Base-by-base conservation (phyloP, 2,113 vertebrate species). In the Burhinus bistriatus region DNA sequence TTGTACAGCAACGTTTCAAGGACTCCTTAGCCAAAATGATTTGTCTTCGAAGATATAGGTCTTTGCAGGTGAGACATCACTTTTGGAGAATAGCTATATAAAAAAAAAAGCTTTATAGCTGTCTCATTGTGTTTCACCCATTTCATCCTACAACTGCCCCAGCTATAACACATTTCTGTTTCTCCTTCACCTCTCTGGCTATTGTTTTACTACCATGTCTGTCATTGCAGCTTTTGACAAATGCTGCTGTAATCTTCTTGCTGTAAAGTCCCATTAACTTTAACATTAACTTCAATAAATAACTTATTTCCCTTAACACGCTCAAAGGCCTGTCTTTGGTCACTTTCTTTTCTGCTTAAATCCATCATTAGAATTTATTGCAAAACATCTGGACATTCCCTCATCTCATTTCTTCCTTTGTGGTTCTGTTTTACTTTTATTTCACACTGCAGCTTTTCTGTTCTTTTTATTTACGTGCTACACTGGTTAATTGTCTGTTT, bases 241-340 rank as follows among this genome's bases (percentile, higher is more conserved):
- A 83, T 65, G 82, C 51, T 93, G 54, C 44, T 76, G 66, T 61
- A 93, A 88, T 91, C 62, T 89, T 84, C 65, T 76, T 87, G 44
- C 65, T 84, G 91, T 85, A 78, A 75, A 92, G 38, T 92, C 65
- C 59, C 55, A 87, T 92, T 86, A 93, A 83, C 47, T 75, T 95
- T 80, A 88, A 82, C 61, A 91, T 64, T 78, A 73, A 71, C 54
- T 87, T 89, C 70, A 83, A 86, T 86, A 95, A 94, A 87, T 87
- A 94, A 82, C 40, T 79, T 87, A 79, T 57, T 93, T 87, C 73
- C 66, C 36, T 91, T 57, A 82, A 79, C 44, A 76, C 51, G 49
- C 36, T 85, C 49, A 40, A 84, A 93, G 36, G 40, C 44, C 8
- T 57, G 14, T 42, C 64, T 79, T 91, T 76, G 38, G 12, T 82